Evolutionary conservation across 2,888 invertebrate genomes (phyloP).

Genomic region (Amphipyra berbera): DNA sequence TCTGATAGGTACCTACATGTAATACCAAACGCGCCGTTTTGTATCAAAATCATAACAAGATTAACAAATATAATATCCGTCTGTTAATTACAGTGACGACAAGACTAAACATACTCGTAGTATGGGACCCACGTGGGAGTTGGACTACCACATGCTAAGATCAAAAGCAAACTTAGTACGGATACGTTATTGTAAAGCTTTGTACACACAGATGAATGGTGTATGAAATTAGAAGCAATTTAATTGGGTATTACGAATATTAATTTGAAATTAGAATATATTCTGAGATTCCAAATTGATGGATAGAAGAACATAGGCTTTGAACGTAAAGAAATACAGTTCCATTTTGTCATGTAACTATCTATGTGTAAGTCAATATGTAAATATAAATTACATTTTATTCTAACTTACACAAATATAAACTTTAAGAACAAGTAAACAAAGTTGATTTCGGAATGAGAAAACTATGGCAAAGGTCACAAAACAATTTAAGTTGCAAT

Average conservation of each 20-base stretch:
- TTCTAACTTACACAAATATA: too few relatives aligned
- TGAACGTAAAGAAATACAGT: neutral
- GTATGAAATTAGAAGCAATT: neutral
- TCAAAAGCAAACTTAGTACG: conserved; percentile 28
- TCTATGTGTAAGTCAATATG: too few relatives aligned
- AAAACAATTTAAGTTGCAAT: too few relatives aligned
- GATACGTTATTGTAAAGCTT: conserved; percentile 29
- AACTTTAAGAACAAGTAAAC: too few relatives aligned
- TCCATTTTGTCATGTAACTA: neutral
- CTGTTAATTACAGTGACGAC: conserved; percentile 41
- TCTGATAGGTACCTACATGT: too few relatives aligned
- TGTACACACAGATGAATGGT: conserved; percentile 7
- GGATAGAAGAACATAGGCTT: neutral
- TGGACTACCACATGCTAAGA: conserved; percentile 46
- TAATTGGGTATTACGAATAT: conserved; percentile 7
- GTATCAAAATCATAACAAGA: conserved; percentile 12
- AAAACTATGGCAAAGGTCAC: too few relatives aligned
- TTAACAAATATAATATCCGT: conserved; percentile 26
- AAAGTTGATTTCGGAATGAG: too few relatives aligned
- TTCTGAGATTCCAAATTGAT: neutral
- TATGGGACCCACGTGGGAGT: conserved; percentile 47
- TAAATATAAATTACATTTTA: too few relatives aligned
- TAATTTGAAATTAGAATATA: neutral
- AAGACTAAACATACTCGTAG: conserved; percentile 25
- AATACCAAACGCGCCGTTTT: neutral